Percentiles rank a stretch among this genome's conserved stretches.
Evolutionary conservation across 2,797 vertebrate species (phyloP).

Genomic region (Carapus acus): DNA sequence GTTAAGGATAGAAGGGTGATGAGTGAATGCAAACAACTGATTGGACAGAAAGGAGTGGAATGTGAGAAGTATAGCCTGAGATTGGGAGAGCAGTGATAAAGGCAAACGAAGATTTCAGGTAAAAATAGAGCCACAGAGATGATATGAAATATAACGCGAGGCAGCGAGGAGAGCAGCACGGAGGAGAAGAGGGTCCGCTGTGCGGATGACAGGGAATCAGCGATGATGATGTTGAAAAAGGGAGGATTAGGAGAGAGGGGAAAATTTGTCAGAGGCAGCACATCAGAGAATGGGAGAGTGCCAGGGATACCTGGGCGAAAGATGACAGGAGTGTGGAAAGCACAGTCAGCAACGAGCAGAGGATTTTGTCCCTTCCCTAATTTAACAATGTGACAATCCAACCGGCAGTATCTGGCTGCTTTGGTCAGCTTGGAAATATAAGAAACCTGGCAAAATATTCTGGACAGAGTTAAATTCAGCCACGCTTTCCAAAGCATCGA

Average conservation of each 20-base stretch:
- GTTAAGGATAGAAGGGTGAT: conserved; percentile 23
- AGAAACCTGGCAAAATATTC: too few relatives aligned
- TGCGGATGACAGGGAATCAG: conserved; percentile 48
- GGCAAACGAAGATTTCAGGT: conserved; percentile 19
- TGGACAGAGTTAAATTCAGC: too few relatives aligned
- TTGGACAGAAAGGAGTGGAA: conserved; percentile 40
- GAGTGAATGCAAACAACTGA: conserved; percentile 42
- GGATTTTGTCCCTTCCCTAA: conserved; percentile 29
- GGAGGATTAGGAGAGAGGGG: conserved; percentile 32
- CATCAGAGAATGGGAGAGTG: conserved; percentile 17
- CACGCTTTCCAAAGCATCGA: too few relatives aligned
- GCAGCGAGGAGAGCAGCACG: too few relatives aligned
- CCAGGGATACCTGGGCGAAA: conserved; percentile 43
- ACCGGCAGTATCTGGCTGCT: conserved; percentile 10
- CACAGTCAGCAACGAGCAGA: conserved; percentile 24
- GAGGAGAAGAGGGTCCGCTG: too few relatives aligned
- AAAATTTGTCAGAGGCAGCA: conserved; percentile 34
- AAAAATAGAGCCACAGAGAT: background rate
- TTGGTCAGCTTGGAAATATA: conserved; percentile 22
- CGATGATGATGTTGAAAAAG: conserved; percentile 41
- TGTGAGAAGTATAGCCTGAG: conserved; percentile 36
- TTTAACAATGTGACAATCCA: conserved; percentile 39
- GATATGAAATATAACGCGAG: too few relatives aligned
- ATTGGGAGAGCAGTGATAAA: conserved; percentile 23
- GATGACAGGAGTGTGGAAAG: conserved; percentile 42